Conservation (phyloP, 2,797 vertebrate genomes). For the Linurgus olivaceus region DNA sequence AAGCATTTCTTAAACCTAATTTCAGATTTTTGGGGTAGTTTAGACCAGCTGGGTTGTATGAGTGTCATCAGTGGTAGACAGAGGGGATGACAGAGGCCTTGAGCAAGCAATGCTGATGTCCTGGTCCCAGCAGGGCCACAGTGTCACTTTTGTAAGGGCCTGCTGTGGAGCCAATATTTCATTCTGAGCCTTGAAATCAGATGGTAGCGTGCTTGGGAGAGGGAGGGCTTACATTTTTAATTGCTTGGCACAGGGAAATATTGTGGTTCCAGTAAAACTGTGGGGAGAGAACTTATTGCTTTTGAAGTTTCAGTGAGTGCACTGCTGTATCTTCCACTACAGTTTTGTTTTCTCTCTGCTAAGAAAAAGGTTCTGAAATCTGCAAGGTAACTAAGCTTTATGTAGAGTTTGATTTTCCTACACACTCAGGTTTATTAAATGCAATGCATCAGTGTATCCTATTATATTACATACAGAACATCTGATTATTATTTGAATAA, state of each 20-base stretch:
- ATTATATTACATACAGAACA: background rate
- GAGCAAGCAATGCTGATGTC: background rate
- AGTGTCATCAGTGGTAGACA: background rate
- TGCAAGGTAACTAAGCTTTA: background rate
- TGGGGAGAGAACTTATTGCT: background rate
- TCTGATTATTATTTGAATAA: constrained; percentile 11
- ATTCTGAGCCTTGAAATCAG: background rate
- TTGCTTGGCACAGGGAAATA: background rate
- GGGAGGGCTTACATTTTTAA: background rate
- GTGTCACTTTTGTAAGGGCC: background rate
- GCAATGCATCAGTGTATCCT: background rate
- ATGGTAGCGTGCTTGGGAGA: background rate
- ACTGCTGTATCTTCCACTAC: background rate
- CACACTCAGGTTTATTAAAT: background rate
- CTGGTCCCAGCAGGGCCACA: background rate
- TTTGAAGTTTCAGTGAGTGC: background rate
- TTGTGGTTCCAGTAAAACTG: background rate
- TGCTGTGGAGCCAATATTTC: background rate
- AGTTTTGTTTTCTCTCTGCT: background rate
- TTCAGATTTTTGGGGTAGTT: background rate
- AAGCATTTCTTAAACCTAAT: background rate
- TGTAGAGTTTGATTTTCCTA: background rate
- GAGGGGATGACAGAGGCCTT: background rate
- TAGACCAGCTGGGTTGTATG: background rate
- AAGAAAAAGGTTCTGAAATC: background rate